Percentiles rank a stretch among this genome's conserved stretches.
Evolutionary conservation across 1,140 invertebrate genomes (phyloP).

Genomic region (Drosophila repletoides): DNA sequence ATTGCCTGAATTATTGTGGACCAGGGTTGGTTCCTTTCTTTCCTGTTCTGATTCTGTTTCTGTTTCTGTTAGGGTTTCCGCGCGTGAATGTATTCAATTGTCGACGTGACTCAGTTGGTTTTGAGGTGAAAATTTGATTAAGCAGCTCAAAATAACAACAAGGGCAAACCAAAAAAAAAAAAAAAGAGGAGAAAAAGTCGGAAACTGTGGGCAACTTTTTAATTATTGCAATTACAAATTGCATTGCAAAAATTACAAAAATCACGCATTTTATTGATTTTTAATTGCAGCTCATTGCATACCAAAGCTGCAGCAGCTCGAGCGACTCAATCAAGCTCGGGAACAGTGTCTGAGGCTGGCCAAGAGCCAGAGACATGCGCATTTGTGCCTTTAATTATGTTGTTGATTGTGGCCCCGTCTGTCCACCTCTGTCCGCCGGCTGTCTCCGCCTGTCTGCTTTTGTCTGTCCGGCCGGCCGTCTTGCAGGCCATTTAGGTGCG

Average conservation of each 20-base stretch:
- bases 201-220: conserved; percentile 54
- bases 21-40: conserved; percentile 21
- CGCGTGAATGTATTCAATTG: conserved; percentile 54
- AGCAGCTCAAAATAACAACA: conserved; percentile 22
- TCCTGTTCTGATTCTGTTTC: conserved; percentile 7
- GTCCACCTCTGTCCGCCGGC: conserved; percentile 14
- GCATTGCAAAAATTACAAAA: conserved; percentile 76
- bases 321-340: conserved; percentile 9
- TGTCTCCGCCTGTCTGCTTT: not conserved
- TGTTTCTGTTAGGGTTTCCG: not conserved
- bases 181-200: not conserved
- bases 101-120: conserved; percentile 33
- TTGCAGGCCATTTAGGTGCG: conserved; percentile 61
- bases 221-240: conserved; percentile 80
- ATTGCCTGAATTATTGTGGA: conserved; percentile 61
- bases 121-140: conserved; percentile 77
- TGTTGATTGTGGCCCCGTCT: conserved; percentile 56
- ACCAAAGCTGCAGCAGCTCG: conserved; percentile 39
- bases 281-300: conserved; percentile 80
- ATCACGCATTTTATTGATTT: conserved; percentile 81
- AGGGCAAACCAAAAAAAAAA: not conserved
- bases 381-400: conserved; percentile 80
- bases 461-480: conserved; percentile 36
- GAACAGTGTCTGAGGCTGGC: conserved; percentile 2
- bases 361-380: conserved; percentile 53